Base-by-base conservation (phyloP, 2,113 vertebrate species). In the Dicrurus megarhynchus region DNA sequence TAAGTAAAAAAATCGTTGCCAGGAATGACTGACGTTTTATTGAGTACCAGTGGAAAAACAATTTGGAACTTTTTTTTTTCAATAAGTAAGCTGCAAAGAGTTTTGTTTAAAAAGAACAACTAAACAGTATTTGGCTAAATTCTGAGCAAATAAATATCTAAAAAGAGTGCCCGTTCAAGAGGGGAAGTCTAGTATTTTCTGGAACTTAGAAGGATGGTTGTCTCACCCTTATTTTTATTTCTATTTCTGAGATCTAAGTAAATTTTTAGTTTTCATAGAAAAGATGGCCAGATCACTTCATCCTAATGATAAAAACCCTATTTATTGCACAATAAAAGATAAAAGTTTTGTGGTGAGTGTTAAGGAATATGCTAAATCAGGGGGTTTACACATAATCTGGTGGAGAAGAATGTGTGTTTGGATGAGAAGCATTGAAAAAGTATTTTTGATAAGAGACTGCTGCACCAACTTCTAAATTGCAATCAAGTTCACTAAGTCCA, bases 321-420 rank as follows among this genome's bases (percentile, higher is more conserved):
- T 37, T 10, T n/a, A 9, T 57, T 55, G 13, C 17, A 46, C 10
- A 33, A 27, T 19, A 50, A 71, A 56, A 30, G 1, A 33, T 21
- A 21, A 46, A 3, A 46, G 10, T 32, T 47, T 50, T 28, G 10
- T n/a, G 5, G 1, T 63, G 30, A 78, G 7, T n/a, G 11, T 53
- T 81, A 61, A 57, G 6, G 1, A 67, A n/a, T 24, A n/a, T 50
- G 14, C 2, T 39, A 28, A 69, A 74, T 53, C 12, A 19, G 8
- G 7, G 1, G 0, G 0, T 13, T 76, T 69, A 42, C 19, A 5
- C 30, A 19, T 33, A 52, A 73, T 1, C 10, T 76, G 16, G 17
- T 60, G 16, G 27, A 33, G 65, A 80, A 53, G 2, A 27, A 33
- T 4, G 1, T 37, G 2, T 44, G 2, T 41, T 55, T 64, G 50